Conservation (phyloP, 2,797 vertebrate species). For the Neosilurus hyrtlii region DNA sequence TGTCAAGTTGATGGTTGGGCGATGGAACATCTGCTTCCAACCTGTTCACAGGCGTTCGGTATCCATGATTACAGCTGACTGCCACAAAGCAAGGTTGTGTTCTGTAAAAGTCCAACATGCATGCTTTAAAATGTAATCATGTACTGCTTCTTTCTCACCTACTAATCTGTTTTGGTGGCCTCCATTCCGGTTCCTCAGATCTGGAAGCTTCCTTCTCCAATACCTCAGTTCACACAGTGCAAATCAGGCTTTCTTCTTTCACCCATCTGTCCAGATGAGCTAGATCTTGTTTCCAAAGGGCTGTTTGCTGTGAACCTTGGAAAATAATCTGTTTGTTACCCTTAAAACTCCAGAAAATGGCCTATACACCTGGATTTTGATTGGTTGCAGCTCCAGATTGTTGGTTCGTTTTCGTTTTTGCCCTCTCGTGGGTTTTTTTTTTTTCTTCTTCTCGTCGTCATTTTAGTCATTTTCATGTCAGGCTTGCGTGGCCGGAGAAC, state of each 20-base stretch:
- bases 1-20: conserved; percentile 5
- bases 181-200: not conserved
- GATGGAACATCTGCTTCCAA: not conserved
- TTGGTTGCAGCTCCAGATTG: conserved; percentile 17
- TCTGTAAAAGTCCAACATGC: conserved; percentile 1
- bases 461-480: conserved; percentile 34
- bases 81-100: not conserved
- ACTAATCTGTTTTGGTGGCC: not conserved
- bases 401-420: too few species aligned
- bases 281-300: not conserved
- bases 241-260: not conserved
- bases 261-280: not conserved
- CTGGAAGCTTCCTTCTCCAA: not conserved
- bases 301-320: conserved; percentile 12
- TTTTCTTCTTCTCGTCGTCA: not conserved
- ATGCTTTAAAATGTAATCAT: conserved; percentile 7
- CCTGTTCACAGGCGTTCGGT: not conserved
- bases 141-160: not conserved
- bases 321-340: conserved; percentile 24
- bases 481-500: conserved; percentile 12
- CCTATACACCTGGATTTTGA: conserved; percentile 47
- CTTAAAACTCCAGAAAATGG: conserved; percentile 32
- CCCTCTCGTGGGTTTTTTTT: too few species aligned
- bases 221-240: not conserved
- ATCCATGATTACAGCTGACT: conserved; percentile 2